Evolutionary conservation across 2,888 invertebrate species (phyloP), one percentile per base, ranked within the genome.

Genomic region (Ctenicera cuprea): DNA sequence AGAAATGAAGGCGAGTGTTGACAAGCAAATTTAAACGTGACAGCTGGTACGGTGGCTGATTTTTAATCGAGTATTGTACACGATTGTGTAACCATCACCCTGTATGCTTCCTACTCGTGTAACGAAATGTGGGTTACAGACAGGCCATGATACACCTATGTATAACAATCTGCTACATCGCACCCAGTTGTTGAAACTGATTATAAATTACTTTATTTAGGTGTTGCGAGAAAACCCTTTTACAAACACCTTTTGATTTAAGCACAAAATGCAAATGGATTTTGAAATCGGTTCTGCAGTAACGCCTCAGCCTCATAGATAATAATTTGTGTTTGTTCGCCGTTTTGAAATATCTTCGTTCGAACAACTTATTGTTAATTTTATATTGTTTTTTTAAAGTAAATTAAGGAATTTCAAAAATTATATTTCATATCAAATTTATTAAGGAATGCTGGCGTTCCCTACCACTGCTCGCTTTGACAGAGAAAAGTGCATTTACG

Each of bases 1-100:
- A 48, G 45, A 68, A 61, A 30, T 48, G 69, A 69, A 69, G 69
- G 69, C 69, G 69, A 61, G 54, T 48, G 59, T 33, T 62, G 62
- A 62, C 69, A 69, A 33, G 41, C 43, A 37, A 50, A 50, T 69
- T 48, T 59, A 65, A 48, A 61, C 54, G 50, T 69, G 41, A 50
- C 57, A 67, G 43, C 69, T 61, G 62, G 18, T 12, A 61, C 69
- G 37, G 50, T 69, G 62, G 59, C 62, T 22, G 50, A 67, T 57
- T 67, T 67, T 69, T 69, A 61, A 48, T 48, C 48, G 41, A 20
- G 20, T 26, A 62, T 62, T 62, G 62, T 62, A 18, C 26, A 18
- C 30, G 18, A 48, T 65, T 48, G 52, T 52, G 65, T 18, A 65
- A 50, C 52, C 65, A 33, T 33, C 33, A 65, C 65, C 65, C 65